Conservation (phyloP, 2,113 vertebrate genomes). For the Bombycilla garrulus region DNA sequence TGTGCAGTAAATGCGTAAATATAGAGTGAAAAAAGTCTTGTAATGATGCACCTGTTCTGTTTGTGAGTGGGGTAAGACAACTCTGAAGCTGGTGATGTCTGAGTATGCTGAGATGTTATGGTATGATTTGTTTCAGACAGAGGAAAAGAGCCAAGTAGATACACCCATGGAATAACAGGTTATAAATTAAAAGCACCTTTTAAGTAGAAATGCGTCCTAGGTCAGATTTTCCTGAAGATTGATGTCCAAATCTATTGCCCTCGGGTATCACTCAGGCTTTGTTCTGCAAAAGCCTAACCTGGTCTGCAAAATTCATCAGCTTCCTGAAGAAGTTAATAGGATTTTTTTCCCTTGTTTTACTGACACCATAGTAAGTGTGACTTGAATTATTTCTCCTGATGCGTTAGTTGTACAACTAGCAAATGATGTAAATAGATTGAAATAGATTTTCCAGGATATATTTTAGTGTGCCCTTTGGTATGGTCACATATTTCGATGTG, state of each 20-base stretch:
- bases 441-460: neutral
- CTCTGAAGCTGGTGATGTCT: neutral
- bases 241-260: neutral
- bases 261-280: neutral
- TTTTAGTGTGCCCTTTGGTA: neutral
- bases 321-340: neutral
- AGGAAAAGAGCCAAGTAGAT: neutral
- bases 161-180: neutral
- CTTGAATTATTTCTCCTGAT: slow-evolving; percentile 5
- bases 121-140: neutral
- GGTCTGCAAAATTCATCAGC: neutral
- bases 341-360: neutral
- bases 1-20: neutral
- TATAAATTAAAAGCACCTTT: neutral
- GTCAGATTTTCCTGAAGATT: neutral
- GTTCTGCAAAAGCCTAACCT: neutral
- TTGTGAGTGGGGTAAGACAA: neutral
- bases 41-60: neutral
- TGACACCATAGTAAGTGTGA: neutral
- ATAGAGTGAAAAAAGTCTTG: neutral
- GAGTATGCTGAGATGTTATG: neutral
- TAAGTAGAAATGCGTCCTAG: neutral
- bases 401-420: neutral
- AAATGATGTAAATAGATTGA: neutral
- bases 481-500: neutral